Percentiles rank a stretch among this genome's conserved stretches.
phyloP scores from a whole-genome alignment of 2,888 invertebrate genomes.

The Cheilosia variabilis region DNA sequence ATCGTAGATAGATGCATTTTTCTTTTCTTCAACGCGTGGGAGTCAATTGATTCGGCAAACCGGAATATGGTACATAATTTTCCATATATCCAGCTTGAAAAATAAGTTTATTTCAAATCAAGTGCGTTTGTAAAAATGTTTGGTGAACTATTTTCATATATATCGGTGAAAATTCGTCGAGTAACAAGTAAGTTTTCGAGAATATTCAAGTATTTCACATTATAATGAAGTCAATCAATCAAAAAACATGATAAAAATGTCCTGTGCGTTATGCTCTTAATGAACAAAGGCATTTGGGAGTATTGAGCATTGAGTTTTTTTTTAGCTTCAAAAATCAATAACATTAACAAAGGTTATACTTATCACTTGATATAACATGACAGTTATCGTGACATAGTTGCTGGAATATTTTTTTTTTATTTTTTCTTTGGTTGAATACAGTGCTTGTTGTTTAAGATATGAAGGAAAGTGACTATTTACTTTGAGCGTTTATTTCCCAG shows the following conservation, averaged over 20 bases:
- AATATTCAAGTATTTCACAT: neutral
- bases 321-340: conserved; percentile 67
- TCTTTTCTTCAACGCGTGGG: conserved; percentile 47
- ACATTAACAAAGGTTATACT: conserved; percentile 70
- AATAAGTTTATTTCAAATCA: conserved; percentile 10
- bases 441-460: conserved; percentile 24
- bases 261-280: conserved; percentile 8
- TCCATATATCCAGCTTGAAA: conserved; percentile 13
- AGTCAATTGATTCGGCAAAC: conserved; percentile 53
- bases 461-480: conserved; percentile 18
- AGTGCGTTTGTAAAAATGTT: conserved; percentile 57
- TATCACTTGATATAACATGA: conserved; percentile 66
- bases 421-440: conserved; percentile 12
- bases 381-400: conserved; percentile 66
- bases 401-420: conserved; percentile 37
- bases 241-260: neutral
- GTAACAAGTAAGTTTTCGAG: conserved; percentile 70
- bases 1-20: conserved; percentile 60
- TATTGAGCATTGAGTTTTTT: conserved; percentile 44
- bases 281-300: conserved; percentile 7
- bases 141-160: conserved; percentile 72
- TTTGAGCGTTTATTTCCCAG: conserved; percentile 34
- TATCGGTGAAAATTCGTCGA: conserved; percentile 72
- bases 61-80: conserved; percentile 50
- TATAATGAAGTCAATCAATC: neutral